A percentile compares a stretch with the other conserved stretches of the same genome.
phyloP scores from a whole-genome alignment of 2,888 invertebrate genomes.

The Cotesia congregata region DNA sequence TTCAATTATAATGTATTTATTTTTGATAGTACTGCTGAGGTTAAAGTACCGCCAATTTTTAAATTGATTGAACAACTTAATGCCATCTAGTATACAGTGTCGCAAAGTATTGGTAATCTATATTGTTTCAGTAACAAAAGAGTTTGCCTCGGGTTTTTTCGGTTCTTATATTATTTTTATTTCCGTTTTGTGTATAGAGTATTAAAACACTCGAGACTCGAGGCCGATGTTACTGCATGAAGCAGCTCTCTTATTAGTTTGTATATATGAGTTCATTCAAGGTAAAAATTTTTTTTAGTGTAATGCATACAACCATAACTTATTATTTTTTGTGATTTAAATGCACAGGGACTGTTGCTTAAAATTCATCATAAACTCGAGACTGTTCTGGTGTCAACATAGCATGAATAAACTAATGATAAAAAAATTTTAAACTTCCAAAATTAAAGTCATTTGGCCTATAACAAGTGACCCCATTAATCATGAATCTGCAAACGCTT shows the following conservation, averaged over 20 bases:
- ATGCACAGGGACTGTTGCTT: not conserved
- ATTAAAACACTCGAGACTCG: not conserved
- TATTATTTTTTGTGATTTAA: slow-evolving; percentile 13
- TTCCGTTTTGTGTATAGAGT: not conserved
- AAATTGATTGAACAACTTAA: too few relatives aligned
- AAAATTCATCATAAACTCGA: not conserved
- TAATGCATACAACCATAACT: slow-evolving; percentile 2
- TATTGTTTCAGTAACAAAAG: not conserved
- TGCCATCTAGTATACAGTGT: too few relatives aligned
- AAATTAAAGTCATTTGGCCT: slow-evolving; percentile 19
- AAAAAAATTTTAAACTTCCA: not conserved
- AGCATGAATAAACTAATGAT: slow-evolving; percentile 13
- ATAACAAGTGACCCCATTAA: slow-evolving; percentile 47
- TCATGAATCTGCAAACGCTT: slow-evolving; percentile 89
- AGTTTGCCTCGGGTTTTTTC: not conserved
- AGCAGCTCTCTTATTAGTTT: not conserved
- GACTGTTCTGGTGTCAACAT: not conserved
- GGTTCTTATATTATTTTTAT: not conserved
- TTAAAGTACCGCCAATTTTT: too few relatives aligned
- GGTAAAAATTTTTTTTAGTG: not conserved
- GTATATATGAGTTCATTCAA: not conserved
- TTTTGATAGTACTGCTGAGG: too few relatives aligned
- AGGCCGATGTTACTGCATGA: not conserved
- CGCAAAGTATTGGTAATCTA: too few relatives aligned
- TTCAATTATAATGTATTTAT: too few relatives aligned